Evolutionary conservation across 2,888 invertebrate genomes (phyloP).

Genomic region (Hemistola chrysoprasaria): DNA sequence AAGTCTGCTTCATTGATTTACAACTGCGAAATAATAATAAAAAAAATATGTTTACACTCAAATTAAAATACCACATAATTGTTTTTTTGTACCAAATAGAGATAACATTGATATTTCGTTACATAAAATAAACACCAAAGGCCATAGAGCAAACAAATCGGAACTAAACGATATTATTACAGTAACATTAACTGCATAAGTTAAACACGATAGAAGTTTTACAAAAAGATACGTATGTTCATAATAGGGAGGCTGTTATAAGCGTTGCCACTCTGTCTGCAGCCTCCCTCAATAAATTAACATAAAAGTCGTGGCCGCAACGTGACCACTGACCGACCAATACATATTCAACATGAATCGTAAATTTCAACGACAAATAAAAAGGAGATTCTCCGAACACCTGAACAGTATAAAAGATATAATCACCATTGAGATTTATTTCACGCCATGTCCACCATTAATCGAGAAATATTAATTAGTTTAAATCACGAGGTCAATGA

Average conservation of each 20-base stretch:
- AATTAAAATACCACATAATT: too few relatives aligned
- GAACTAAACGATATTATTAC: too few relatives aligned
- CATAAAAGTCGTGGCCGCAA: constrained; percentile 57
- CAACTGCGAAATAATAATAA: too few relatives aligned
- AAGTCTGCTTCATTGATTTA: too few relatives aligned
- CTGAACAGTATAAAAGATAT: constrained; percentile 58
- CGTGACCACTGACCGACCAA: constrained; percentile 61
- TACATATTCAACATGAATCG: constrained; percentile 55
- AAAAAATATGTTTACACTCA: too few relatives aligned
- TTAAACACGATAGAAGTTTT: constrained; percentile 9
- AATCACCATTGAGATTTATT: constrained; percentile 60
- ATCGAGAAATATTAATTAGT: constrained; percentile 67
- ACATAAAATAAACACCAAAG: too few relatives aligned
- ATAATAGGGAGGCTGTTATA: constrained; percentile 32
- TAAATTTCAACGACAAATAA: constrained; percentile 63
- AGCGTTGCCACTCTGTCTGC: constrained; percentile 73
- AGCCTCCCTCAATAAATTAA: constrained; percentile 50
- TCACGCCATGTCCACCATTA: constrained; percentile 50
- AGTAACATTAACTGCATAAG: too few relatives aligned
- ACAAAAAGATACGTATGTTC: constrained; percentile 23
- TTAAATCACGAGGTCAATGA: constrained; percentile 53
- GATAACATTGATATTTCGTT: too few relatives aligned
- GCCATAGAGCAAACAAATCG: too few relatives aligned
- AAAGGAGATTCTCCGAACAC: constrained; percentile 53
- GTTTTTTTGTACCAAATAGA: too few relatives aligned